These are phyloP conservation scores for Athrips mouffetella DNA, from an alignment of 2,888 invertebrate genomes.

Conservation along the genomic window DNA sequence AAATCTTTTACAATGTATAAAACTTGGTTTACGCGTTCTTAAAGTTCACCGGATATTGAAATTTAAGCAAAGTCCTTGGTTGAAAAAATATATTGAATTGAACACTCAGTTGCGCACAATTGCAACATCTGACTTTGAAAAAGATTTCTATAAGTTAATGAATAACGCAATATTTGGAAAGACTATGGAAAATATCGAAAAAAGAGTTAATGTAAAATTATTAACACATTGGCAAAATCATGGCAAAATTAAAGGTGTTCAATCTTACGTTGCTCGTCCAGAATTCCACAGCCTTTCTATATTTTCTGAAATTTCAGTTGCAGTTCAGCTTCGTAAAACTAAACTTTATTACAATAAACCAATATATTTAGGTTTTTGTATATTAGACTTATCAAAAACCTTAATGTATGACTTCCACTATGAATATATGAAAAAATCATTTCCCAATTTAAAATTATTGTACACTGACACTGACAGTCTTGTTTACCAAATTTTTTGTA, in stretches of 20 bases:
- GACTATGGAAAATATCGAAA: conserved; percentile 41
- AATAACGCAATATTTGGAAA: conserved; percentile 50
- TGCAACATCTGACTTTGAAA: conserved; percentile 41
- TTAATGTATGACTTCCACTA: conserved; percentile 22
- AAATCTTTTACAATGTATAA: conserved; percentile 29
- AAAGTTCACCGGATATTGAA: conserved; percentile 27
- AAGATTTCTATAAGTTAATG: conserved; percentile 49
- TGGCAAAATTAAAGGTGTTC: conserved; percentile 29
- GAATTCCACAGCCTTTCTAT: conserved; percentile 24
- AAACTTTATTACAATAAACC: conserved; percentile 16
- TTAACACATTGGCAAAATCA: conserved; percentile 37
- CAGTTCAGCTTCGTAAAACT: conserved; percentile 13
- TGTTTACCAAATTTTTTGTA: conserved; percentile 16
- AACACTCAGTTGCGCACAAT: conserved; percentile 40
- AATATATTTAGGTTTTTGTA: conserved; percentile 17
- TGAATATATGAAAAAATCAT: conserved; percentile 13
- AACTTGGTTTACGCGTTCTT: conserved; percentile 23
- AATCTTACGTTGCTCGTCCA: conserved; percentile 19
- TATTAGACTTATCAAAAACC: conserved; percentile 16
- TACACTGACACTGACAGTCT: conserved; percentile 22
- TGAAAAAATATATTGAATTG: conserved; percentile 45
- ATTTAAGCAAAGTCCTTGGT: conserved; percentile 45
- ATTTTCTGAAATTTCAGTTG: conserved; percentile 12
- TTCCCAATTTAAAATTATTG: conserved; percentile 1
- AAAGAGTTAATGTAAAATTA: conserved; percentile 37